Conservation (phyloP, 2,888 invertebrate species). For the Eulithis testata region DNA sequence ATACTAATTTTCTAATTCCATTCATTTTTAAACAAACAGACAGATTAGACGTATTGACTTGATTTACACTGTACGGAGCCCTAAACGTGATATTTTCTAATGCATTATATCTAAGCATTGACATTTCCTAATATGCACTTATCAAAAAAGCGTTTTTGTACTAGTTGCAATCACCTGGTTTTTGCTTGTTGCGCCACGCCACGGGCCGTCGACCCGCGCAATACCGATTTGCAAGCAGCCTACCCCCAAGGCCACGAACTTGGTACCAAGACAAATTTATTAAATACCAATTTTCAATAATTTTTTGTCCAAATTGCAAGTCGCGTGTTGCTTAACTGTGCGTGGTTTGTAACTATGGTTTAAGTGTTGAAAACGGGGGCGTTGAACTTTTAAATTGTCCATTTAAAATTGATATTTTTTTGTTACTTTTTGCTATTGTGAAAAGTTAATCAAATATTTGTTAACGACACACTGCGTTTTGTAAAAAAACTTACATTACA, state of each 20-base stretch:
- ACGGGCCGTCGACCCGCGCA: constrained; percentile 69
- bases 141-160: constrained; percentile 37
- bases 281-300: constrained; percentile 35
- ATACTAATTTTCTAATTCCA: no score
- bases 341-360: constrained; percentile 25
- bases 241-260: constrained; percentile 67
- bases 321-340: constrained; percentile 41
- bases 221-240: constrained; percentile 43
- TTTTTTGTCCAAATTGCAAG: constrained; percentile 38
- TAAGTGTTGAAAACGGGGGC: constrained; percentile 23
- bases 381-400: constrained; percentile 34
- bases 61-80: neutral
- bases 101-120: neutral
- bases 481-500: neutral
- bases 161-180: constrained; percentile 30
- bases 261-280: constrained; percentile 77
- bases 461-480: neutral
- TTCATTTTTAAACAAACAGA: no score
- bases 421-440: neutral
- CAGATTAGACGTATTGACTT: no score
- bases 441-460: neutral
- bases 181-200: constrained; percentile 51
- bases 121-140: constrained; percentile 22
- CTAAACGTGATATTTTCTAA: neutral
- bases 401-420: constrained; percentile 1